A percentile compares a stretch with the other conserved stretches of the same genome.
These are phyloP conservation scores for Aurelia sp. DNA, from an alignment of 30 jellyfish, hydroid and myxozoan genomes.

Conservation along the genomic window DNA sequence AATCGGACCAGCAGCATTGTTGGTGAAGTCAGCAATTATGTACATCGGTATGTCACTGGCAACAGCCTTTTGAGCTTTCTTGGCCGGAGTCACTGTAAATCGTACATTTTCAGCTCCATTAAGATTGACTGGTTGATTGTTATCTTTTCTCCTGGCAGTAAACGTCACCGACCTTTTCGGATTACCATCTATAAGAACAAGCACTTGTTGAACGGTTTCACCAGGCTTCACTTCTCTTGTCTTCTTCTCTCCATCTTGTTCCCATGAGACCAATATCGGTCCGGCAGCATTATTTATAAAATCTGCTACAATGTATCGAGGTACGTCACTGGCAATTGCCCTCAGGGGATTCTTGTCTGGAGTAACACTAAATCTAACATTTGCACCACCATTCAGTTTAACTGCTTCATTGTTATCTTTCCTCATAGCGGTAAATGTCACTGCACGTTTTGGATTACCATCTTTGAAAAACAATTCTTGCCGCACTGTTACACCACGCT, in stretches of 20 bases:
- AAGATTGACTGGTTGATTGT: slow-evolving; percentile 14
- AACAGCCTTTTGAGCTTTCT: slow-evolving; percentile 15
- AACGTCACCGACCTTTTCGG: slow-evolving; percentile 1
- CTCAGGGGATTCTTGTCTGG: neutral
- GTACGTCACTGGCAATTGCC: neutral
- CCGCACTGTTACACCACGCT: no score
- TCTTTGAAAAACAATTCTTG: no score
- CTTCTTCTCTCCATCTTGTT: slow-evolving; percentile 24
- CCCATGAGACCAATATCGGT: slow-evolving; percentile 6
- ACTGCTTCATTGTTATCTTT: no score
- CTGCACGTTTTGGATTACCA: no score
- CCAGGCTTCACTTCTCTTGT: neutral
- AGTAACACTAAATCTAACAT: neutral
- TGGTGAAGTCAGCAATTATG: slow-evolving; percentile 28
- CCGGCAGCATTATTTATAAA: slow-evolving; percentile 21
- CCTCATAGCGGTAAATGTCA: no score
- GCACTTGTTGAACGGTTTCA: neutral
- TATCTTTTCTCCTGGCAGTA: slow-evolving; percentile 39
- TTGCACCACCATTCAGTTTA: neutral
- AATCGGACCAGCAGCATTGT: slow-evolving; percentile 43
- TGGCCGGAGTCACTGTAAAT: slow-evolving; percentile 9
- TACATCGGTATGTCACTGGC: slow-evolving; percentile 25
- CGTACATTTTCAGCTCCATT: slow-evolving; percentile 15
- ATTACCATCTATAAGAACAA: slow-evolving; percentile 15
- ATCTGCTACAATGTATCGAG: neutral